Conservation (phyloP, 2,797 vertebrate species). For the Lepus townsendii region DNA sequence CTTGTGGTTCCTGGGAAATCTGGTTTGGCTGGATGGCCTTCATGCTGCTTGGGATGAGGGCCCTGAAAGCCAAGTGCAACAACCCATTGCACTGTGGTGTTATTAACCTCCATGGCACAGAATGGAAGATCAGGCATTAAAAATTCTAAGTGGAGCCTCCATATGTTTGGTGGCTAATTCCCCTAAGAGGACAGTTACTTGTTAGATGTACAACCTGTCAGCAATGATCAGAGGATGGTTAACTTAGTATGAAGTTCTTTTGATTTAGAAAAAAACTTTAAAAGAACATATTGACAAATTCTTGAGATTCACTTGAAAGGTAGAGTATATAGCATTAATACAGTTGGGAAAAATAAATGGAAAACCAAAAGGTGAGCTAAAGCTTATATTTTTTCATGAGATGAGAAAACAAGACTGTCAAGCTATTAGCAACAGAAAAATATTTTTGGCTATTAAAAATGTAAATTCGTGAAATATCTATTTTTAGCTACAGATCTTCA, state of each 20-base stretch:
- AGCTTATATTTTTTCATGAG: neutral
- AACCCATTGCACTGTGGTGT: neutral
- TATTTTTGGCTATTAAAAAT: slow-evolving; percentile 47
- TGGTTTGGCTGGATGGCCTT: neutral
- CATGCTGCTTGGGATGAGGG: too few relatives aligned
- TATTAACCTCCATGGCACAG: neutral
- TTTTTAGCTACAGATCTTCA: slow-evolving; percentile 36
- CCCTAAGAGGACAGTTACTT: slow-evolving; percentile 4
- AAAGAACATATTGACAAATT: slow-evolving; percentile 29
- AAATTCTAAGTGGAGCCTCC: neutral
- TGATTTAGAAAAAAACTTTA: slow-evolving; percentile 6
- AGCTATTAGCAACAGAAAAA: slow-evolving; percentile 31
- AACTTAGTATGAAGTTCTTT: slow-evolving; percentile 49
- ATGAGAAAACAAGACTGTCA: neutral
- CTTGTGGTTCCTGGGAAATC: neutral
- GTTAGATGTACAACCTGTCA: neutral
- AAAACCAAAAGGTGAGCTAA: slow-evolving; percentile 16
- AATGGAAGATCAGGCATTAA: neutral
- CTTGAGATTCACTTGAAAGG: neutral
- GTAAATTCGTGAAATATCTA: slow-evolving; percentile 21
- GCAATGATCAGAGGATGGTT: neutral
- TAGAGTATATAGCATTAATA: neutral
- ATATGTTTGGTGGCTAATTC: neutral
- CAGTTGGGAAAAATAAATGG: slow-evolving; percentile 25
- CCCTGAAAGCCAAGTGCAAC: too few relatives aligned